Evolutionary conservation across 2,797 vertebrate species (phyloP), one percentile per base, ranked within the genome.

Genomic region (Myotis pilosus): DNA sequence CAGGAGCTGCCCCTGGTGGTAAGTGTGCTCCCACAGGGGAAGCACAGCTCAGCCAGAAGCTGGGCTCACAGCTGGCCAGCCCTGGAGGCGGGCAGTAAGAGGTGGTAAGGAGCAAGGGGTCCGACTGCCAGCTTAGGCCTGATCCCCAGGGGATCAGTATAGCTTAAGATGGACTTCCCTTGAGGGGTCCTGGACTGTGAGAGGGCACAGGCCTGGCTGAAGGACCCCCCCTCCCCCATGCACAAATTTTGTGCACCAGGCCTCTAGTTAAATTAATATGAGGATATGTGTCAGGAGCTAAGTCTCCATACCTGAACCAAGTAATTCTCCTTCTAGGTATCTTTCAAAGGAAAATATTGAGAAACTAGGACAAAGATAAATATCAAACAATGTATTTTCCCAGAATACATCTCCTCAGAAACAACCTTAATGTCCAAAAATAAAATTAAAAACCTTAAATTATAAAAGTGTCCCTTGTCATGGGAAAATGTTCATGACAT

Each of bases 291-390:
- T 83, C 30, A 60, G 60, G n/a, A 44, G 22, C 47, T 55, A 78
- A 38, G 25, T 75, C 64, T 79, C 85, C 25, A 55, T 13, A 88
- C 22, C 15, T 64, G 38, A 91, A 75, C 44, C 74, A 92, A 94
- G 33, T 57, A 79, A 68, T 83, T 95, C 60, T 83, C 38, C 75
- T 85, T 78, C 30, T 57, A 83, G 51, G 41, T 87, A 62, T 82
- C 44, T 87, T 87, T 68, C 80, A 66, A 80, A 94, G 92, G 79
- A 88, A 93, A 96, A 96, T 30, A 71, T 68, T 80, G 74, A 80
- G 90, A 51, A 95, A 91, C n/a, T 79, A 83, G 85, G 87, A 49
- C 55, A 36, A 55, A 16, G 55, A 87, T 69, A 89, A 83, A 93
- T 62, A 82, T 28, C 74, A 38, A 64, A 71, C 28, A 33, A 41